phyloP scores from a whole-genome alignment of 2,888 invertebrate genomes.

The Phania funesta region DNA sequence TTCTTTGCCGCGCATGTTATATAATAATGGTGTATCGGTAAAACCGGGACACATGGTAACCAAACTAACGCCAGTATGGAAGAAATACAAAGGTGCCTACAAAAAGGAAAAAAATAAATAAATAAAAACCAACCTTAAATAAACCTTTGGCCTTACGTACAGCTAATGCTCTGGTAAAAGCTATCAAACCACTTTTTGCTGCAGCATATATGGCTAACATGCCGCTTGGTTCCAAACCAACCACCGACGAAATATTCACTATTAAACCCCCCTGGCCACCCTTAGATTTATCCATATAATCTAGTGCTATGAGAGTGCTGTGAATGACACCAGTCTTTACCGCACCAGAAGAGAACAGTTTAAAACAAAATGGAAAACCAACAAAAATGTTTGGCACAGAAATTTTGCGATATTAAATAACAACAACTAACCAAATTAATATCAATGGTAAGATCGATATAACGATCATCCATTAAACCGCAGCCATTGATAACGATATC shows the following conservation, averaged over 20 bases:
- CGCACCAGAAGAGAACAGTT: neutral
- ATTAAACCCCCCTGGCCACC: conserved; percentile 76
- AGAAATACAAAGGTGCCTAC: conserved; percentile 57
- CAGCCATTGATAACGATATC: conserved; percentile 71
- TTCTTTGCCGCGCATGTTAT: conserved; percentile 46
- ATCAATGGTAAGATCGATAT: conserved; percentile 68
- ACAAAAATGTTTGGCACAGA: conserved; percentile 22
- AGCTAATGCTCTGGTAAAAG: conserved; percentile 64
- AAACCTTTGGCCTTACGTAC: conserved; percentile 19
- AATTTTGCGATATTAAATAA: neutral
- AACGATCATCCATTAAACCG: conserved; percentile 69
- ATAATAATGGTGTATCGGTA: conserved; percentile 59
- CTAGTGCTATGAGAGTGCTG: conserved; percentile 75
- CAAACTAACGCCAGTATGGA: conserved; percentile 58
- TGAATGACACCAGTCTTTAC: conserved; percentile 78
- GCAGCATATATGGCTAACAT: conserved; percentile 74
- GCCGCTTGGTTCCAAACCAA: conserved; percentile 71
- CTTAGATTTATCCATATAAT: conserved; percentile 76
- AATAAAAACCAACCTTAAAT: neutral
- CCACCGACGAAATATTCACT: conserved; percentile 75
- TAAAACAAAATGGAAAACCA: neutral
- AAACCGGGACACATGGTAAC: conserved; percentile 64
- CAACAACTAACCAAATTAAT: conserved; percentile 80
- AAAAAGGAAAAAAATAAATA: neutral
- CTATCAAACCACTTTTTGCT: conserved; percentile 74